Percentiles rank a stretch among this genome's conserved stretches.
Conservation (phyloP, 2,113 vertebrate species). For the Ptilorrhoa leucosticta region DNA sequence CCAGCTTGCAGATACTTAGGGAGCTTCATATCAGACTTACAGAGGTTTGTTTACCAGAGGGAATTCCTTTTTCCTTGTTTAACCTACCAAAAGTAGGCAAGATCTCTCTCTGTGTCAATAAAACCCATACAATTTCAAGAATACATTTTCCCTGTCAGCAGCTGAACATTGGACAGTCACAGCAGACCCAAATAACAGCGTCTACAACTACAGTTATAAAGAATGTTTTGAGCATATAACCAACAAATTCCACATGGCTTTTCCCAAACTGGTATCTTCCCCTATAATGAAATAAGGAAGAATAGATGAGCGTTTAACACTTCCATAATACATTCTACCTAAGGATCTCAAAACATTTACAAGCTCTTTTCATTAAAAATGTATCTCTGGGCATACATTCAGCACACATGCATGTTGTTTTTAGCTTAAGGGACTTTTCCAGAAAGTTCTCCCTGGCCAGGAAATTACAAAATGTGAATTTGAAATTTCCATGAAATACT, state of each 20-base stretch:
- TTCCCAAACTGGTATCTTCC: background rate
- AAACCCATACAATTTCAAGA: constrained; percentile 8
- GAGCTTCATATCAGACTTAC: background rate
- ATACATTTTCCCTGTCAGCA: constrained; percentile 13
- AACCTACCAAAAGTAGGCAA: background rate
- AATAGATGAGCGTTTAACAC: background rate
- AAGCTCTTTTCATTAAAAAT: background rate
- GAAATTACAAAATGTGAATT: background rate
- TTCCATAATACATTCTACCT: background rate
- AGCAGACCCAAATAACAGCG: background rate
- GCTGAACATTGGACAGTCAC: background rate
- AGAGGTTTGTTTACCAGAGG: background rate
- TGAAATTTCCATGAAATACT: background rate
- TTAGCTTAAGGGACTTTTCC: background rate
- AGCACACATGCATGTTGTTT: background rate
- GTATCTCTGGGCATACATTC: background rate
- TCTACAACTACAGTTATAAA: background rate
- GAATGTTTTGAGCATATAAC: background rate
- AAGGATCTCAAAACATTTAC: background rate
- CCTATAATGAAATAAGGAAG: background rate
- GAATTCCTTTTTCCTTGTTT: background rate
- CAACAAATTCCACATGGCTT: background rate
- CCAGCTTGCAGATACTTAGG: background rate
- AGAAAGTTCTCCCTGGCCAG: background rate
- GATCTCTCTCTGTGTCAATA: background rate